phyloP scores from a whole-genome alignment of 1,140 invertebrate genomes.

The Aporrectodea caliginosa region DNA sequence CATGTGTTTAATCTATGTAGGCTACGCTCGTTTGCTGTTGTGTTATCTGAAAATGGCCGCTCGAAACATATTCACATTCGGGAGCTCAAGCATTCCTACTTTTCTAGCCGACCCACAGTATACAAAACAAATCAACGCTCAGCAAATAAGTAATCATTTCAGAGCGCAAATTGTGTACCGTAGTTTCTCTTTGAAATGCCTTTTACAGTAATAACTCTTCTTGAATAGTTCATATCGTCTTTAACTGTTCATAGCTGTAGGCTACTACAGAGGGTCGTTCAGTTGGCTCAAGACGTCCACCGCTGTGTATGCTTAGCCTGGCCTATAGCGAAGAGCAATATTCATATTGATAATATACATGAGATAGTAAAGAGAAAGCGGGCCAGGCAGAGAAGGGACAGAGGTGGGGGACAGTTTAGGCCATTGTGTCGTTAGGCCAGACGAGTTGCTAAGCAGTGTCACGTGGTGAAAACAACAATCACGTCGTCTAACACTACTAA shows the following conservation, averaged over 20 bases:
- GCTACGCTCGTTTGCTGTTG: no score
- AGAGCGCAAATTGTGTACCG: no score
- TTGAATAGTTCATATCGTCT: background rate
- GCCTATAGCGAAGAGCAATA: background rate
- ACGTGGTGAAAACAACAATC: slow-evolving; percentile 36
- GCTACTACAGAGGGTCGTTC: background rate
- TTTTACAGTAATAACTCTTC: no score
- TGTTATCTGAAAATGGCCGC: no score
- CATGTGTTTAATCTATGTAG: no score
- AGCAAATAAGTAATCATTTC: no score
- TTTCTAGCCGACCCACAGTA: no score
- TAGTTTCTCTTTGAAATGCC: no score
- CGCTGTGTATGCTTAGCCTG: background rate
- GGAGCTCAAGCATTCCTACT: no score
- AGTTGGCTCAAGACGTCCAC: background rate
- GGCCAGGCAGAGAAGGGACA: background rate
- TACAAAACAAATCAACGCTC: no score
- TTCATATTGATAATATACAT: background rate
- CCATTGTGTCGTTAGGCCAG: background rate
- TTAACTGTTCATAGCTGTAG: background rate
- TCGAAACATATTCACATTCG: no score
- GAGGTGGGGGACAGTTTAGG: background rate
- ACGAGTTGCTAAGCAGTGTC: slow-evolving; percentile 39
- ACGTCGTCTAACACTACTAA: background rate
- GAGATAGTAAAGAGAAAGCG: background rate